Percentiles rank a stretch among this genome's conserved stretches.
phyloP scores from a whole-genome alignment of 2,113 vertebrate genomes.

The Zosterops hypoxanthus region DNA sequence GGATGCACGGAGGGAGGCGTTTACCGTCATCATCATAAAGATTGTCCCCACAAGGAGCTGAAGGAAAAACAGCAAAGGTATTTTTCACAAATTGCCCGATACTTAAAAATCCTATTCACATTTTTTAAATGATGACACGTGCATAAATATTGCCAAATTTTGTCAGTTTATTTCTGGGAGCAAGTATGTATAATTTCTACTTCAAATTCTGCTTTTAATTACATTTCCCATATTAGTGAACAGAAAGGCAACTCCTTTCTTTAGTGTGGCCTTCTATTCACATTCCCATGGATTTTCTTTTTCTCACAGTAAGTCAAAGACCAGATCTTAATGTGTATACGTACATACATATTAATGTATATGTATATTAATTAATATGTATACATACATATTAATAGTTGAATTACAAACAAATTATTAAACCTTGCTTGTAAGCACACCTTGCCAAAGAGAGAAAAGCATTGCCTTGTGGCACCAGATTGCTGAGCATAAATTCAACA shows the following conservation, averaged over 20 bases:
- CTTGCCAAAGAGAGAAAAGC: not conserved
- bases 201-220: not conserved
- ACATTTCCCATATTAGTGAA: not conserved
- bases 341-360: too few relatives aligned
- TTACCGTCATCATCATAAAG: conserved; percentile 96
- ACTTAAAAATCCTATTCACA: not conserved
- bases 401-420: not conserved
- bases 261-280: not conserved
- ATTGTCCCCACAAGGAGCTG: conserved; percentile 97
- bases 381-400: not conserved
- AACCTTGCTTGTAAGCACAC: not conserved
- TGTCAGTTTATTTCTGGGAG: not conserved
- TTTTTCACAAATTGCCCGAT: not conserved
- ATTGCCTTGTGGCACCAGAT: not conserved
- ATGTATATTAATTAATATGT: not conserved
- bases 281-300: not conserved
- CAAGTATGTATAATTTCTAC: not conserved
- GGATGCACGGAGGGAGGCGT: conserved; percentile 94
- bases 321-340: not conserved
- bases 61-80: not conserved
- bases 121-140: not conserved
- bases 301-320: not conserved
- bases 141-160: not conserved
- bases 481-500: not conserved
- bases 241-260: not conserved